These are phyloP conservation scores for Channa maculata DNA, from an alignment of 2,113 vertebrate genomes.

Conservation along the genomic window DNA sequence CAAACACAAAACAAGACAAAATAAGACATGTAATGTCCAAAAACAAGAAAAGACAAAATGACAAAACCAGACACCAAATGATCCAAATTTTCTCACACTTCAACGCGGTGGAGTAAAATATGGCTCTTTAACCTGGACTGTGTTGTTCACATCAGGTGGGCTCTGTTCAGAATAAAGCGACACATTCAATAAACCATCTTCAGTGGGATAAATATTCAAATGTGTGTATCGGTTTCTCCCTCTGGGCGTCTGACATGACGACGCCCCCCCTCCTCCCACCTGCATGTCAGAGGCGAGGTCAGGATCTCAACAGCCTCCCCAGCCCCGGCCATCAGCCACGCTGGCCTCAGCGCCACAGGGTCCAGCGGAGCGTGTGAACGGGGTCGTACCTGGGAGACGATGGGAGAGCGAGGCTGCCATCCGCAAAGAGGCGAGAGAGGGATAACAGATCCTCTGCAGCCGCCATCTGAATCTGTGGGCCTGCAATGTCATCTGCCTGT, in stretches of 20 bases:
- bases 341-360: slow-evolving; percentile 30
- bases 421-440: slow-evolving; percentile 39
- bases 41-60: no score
- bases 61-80: no score
- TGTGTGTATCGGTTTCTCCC: background rate
- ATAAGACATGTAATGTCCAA: no score
- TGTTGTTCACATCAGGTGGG: no score
- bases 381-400: slow-evolving; percentile 56
- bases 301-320: slow-evolving; percentile 20
- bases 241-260: background rate
- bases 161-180: no score
- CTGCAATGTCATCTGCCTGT: slow-evolving; percentile 20
- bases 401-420: slow-evolving; percentile 29
- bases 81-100: no score
- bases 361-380: slow-evolving; percentile 61
- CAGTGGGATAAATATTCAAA: no score
- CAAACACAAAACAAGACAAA: no score
- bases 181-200: no score
- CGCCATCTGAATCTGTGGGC: slow-evolving; percentile 27
- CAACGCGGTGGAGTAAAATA: no score
- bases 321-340: slow-evolving; percentile 18
- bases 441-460: slow-evolving; percentile 43
- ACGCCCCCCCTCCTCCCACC: background rate
- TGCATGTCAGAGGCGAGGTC: slow-evolving; percentile 31
- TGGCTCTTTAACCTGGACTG: no score